Conservation (phyloP, 2,113 vertebrate species). For the Otocyon megalotis region DNA sequence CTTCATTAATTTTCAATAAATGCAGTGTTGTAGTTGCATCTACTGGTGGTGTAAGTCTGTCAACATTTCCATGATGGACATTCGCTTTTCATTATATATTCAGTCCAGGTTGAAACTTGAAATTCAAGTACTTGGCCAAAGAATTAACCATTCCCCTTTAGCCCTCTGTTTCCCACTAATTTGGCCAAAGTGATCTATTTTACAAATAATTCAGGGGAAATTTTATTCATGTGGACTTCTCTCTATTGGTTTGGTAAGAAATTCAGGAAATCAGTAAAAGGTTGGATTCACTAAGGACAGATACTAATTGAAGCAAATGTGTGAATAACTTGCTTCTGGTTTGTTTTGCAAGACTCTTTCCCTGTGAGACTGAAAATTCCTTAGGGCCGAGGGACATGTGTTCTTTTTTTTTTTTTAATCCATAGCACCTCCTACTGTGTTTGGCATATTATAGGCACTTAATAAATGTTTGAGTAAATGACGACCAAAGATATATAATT, state of each 20-base stretch:
- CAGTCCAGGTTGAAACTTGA: constrained; percentile 33
- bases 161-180: not conserved
- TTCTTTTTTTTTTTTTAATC: constrained; percentile 36
- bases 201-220: not conserved
- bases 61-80: constrained; percentile 62
- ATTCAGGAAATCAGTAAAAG: constrained; percentile 44
- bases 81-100: not conserved
- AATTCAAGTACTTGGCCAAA: not conserved
- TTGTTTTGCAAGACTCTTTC: constrained; percentile 7
- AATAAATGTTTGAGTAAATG: not conserved
- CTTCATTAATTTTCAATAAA: constrained; percentile 87
- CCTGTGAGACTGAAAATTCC: not conserved
- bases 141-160: not conserved
- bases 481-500: not conserved
- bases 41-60: constrained; percentile 77
- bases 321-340: not conserved
- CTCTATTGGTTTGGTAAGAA: constrained; percentile 19
- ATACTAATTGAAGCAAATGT: not conserved
- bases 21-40: constrained; percentile 73
- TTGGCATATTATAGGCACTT: not conserved
- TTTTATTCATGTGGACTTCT: constrained; percentile 43
- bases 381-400: not conserved
- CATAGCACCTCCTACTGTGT: not conserved
- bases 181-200: constrained; percentile 41
- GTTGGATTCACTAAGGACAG: not conserved